Percentiles rank a stretch among this genome's conserved stretches.
Evolutionary conservation across 30 jellyfish, hydroid and myxozoan species (phyloP).

Genomic region (Aurelia aurita complex sp. Pacific): DNA sequence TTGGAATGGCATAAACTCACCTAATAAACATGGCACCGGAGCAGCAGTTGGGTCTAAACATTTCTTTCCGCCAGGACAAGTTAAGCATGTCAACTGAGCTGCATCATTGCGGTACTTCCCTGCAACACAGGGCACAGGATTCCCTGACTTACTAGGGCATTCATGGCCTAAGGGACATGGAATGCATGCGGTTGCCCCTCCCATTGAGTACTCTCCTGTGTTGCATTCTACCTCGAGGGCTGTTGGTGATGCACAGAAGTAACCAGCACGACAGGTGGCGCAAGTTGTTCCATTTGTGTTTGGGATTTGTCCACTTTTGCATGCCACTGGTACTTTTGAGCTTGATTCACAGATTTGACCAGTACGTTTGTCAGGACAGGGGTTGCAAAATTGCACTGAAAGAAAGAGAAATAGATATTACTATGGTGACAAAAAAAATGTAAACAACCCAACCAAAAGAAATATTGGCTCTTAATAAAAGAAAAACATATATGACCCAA

Average conservation of each 20-base stretch:
- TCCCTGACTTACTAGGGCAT: slow-evolving; percentile 68
- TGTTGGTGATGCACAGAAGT: slow-evolving; percentile 86
- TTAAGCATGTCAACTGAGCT: slow-evolving; percentile 56
- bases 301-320: slow-evolving; percentile 80
- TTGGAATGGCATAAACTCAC: slow-evolving; percentile 16
- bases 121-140: slow-evolving; percentile 66
- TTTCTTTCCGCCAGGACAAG: slow-evolving; percentile 87
- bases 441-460: neutral
- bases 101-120: slow-evolving; percentile 79
- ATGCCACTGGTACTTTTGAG: slow-evolving; percentile 59
- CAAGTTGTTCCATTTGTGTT: slow-evolving; percentile 79
- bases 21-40: slow-evolving; percentile 79
- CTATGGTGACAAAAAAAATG: neutral
- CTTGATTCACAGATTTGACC: slow-evolving; percentile 87
- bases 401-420: neutral
- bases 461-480: too few relatives aligned
- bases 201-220: slow-evolving; percentile 72
- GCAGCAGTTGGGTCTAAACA: slow-evolving; percentile 81
- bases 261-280: slow-evolving; percentile 83
- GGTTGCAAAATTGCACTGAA: slow-evolving; percentile 75
- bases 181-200: slow-evolving; percentile 79
- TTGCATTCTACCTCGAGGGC: slow-evolving; percentile 67
- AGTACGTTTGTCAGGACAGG: slow-evolving; percentile 76
- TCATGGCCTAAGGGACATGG: slow-evolving; percentile 83
- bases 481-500: too few relatives aligned